Conservation (phyloP, 2,888 invertebrate genomes). For the Tanypteryx hageni region DNA sequence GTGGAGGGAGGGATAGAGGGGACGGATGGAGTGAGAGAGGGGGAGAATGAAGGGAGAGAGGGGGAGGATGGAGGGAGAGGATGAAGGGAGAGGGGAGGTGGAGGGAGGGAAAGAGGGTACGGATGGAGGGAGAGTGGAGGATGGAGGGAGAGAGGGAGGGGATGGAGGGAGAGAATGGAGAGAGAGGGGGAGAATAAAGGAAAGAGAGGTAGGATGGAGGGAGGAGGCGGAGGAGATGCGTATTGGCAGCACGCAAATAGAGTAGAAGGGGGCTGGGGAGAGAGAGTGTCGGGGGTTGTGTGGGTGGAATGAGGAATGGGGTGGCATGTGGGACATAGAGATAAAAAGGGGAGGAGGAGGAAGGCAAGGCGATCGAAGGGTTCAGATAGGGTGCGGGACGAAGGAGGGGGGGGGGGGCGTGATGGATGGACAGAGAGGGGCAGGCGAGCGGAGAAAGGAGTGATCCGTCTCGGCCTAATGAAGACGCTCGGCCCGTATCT, state of each 20-base stretch:
- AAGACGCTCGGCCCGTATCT: slow-evolving; percentile 16
- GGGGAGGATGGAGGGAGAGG: too few species aligned
- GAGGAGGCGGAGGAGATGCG: neutral
- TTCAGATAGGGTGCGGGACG: neutral
- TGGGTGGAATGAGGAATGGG: slow-evolving; percentile 42
- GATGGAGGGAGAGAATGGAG: neutral
- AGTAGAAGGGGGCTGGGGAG: neutral
- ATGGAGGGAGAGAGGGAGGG: neutral
- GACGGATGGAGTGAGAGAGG: neutral
- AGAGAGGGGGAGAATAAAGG: neutral
- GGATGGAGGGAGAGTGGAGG: neutral
- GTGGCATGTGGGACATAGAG: neutral
- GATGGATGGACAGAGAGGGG: neutral
- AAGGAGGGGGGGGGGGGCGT: slow-evolving; percentile 8
- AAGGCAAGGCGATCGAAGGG: slow-evolving; percentile 2
- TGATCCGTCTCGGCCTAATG: neutral
- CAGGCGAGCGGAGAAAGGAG: neutral
- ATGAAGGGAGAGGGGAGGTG: neutral
- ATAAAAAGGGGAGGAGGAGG: slow-evolving; percentile 31
- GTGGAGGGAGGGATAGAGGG: too few species aligned
- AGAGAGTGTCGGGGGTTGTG: neutral
- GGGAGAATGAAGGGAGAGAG: neutral
- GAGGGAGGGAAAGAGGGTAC: neutral
- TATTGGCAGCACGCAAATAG: neutral
- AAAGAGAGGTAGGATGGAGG: neutral